phyloP scores from a whole-genome alignment of 2,888 invertebrate genomes.

The Dynastes tityus region DNA sequence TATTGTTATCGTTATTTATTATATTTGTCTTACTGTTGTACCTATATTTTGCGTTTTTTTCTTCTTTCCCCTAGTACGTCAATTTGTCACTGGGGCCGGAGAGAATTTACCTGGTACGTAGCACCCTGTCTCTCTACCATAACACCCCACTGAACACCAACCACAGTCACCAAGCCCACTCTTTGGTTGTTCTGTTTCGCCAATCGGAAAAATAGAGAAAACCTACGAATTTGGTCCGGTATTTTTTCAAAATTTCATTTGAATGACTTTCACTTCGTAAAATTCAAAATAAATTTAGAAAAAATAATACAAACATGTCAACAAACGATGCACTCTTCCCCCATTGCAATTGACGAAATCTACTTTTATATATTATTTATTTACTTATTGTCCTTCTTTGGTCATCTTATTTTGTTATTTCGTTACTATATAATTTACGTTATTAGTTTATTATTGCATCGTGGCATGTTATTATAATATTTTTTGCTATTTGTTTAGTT shows the following conservation, averaged over 20 bases:
- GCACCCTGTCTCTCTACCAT: conserved; percentile 68
- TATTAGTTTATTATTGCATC: conserved; percentile 65
- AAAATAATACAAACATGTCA: conserved; percentile 52
- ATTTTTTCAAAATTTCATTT: conserved; percentile 38
- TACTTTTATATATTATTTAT: conserved; percentile 45
- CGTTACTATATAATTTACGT: conserved; percentile 58
- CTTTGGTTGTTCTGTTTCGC: conserved; percentile 70
- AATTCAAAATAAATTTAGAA: conserved; percentile 19
- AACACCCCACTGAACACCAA: conserved; percentile 68
- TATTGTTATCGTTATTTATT: conserved; percentile 58
- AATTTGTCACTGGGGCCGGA: conserved; percentile 73
- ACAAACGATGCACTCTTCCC: conserved; percentile 62
- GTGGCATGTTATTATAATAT: conserved; percentile 66
- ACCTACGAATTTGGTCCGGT: conserved; percentile 55
- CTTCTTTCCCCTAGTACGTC: conserved; percentile 73
- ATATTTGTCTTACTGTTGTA: conserved; percentile 70
- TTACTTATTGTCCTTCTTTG: conserved; percentile 28
- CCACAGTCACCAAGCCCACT: conserved; percentile 67
- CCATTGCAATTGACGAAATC: conserved; percentile 68
- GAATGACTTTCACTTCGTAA: not conserved
- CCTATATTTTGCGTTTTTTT: conserved; percentile 72
- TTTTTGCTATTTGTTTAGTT: conserved; percentile 59
- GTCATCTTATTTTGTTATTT: conserved; percentile 55
- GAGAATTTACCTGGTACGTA: conserved; percentile 73
- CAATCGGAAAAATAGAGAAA: conserved; percentile 27